Conservation (phyloP, 2,797 vertebrate genomes). For the Sebastes vulpes region DNA sequence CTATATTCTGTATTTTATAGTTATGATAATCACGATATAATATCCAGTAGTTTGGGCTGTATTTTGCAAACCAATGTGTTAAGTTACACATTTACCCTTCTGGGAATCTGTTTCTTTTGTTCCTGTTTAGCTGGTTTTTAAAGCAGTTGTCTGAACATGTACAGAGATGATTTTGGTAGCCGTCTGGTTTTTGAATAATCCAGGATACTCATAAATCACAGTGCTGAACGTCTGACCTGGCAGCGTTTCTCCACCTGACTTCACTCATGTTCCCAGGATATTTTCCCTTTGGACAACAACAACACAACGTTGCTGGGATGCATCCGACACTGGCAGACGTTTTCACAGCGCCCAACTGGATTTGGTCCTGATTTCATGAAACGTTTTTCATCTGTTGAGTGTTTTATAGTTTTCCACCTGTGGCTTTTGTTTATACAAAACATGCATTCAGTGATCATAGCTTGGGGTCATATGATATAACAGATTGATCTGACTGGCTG, state of each 20-base stretch:
- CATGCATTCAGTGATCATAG: background rate
- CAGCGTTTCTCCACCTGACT: conserved; percentile 59
- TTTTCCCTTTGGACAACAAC: conserved; percentile 69
- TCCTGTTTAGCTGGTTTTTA: conserved; percentile 1
- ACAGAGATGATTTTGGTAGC: conserved; percentile 13
- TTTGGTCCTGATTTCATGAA: conserved; percentile 26
- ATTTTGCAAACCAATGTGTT: background rate
- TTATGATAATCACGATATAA: background rate
- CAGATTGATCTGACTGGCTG: conserved; percentile 4
- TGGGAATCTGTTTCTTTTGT: background rate
- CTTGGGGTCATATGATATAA: background rate
- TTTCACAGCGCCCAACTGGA: conserved; percentile 8
- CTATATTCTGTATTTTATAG: background rate
- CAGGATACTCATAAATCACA: conserved; percentile 48
- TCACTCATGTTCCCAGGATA: conserved; percentile 64
- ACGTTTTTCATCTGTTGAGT: background rate
- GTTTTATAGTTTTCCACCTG: conserved; percentile 13
- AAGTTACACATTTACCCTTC: background rate
- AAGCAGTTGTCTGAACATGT: conserved; percentile 13
- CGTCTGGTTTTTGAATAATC: conserved; percentile 40
- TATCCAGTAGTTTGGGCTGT: background rate
- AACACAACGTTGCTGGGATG: conserved; percentile 60
- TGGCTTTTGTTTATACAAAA: background rate
- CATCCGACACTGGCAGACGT: conserved; percentile 35
- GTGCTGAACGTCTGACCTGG: conserved; percentile 47